Percentiles rank a stretch among this genome's conserved stretches.
Evolutionary conservation across 2,888 invertebrate species (phyloP).

Genomic region (Apodemia hepburni): DNA sequence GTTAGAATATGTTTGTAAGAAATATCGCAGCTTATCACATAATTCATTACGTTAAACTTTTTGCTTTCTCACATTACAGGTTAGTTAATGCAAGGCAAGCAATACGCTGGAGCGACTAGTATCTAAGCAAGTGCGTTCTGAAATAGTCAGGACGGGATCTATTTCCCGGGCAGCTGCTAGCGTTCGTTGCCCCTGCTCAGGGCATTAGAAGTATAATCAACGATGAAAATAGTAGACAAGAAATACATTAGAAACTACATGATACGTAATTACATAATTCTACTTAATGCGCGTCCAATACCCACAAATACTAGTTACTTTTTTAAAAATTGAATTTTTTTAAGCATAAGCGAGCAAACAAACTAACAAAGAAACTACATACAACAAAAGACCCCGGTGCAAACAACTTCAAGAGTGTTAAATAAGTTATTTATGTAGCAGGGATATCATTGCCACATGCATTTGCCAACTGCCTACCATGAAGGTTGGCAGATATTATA

Average conservation of each 20-base stretch:
- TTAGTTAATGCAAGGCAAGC: constrained; percentile 41
- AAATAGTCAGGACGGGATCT: constrained; percentile 77
- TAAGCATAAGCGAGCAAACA: too few relatives aligned
- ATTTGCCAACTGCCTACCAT: too few relatives aligned
- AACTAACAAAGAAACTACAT: too few relatives aligned
- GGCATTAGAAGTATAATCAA: constrained; percentile 73
- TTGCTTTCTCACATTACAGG: constrained; percentile 58
- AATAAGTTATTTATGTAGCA: too few relatives aligned
- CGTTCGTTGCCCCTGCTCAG: constrained; percentile 72
- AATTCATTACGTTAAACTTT: constrained; percentile 33
- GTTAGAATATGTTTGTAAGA: constrained; percentile 25
- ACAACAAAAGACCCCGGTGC: too few relatives aligned
- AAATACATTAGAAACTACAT: not conserved
- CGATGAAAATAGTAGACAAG: constrained; percentile 8
- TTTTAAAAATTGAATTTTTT: too few relatives aligned
- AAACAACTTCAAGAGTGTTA: too few relatives aligned
- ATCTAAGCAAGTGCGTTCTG: constrained; percentile 67
- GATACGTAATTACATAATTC: not conserved
- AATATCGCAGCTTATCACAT: constrained; percentile 34
- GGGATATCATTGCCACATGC: too few relatives aligned
- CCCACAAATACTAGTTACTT: too few relatives aligned
- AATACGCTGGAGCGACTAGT: constrained; percentile 49
- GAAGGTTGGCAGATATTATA: too few relatives aligned
- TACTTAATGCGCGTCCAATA: too few relatives aligned
- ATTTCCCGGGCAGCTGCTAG: constrained; percentile 77